A percentile compares a stretch with the other conserved stretches of the same genome.
These are phyloP conservation scores for Oxycera nigricornis DNA, from an alignment of 2,888 invertebrate genomes.

Conservation along the genomic window DNA sequence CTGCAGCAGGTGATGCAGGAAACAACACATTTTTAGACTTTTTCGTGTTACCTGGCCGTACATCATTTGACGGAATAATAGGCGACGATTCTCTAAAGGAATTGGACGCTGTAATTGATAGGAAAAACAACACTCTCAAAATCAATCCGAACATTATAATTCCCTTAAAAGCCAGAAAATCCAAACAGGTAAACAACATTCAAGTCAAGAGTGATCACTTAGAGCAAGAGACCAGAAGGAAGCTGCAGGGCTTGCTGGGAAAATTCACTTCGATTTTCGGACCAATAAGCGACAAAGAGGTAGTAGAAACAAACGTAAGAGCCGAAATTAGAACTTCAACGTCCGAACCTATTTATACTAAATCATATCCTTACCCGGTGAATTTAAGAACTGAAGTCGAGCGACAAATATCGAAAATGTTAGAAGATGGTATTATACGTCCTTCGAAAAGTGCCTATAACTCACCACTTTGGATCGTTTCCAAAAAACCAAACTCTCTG, in stretches of 20 bases:
- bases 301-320: slow-evolving; percentile 46
- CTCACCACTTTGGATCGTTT: slow-evolving; percentile 49
- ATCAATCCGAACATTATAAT: too few relatives aligned
- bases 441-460: slow-evolving; percentile 52
- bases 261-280: slow-evolving; percentile 42
- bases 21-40: slow-evolving; percentile 34
- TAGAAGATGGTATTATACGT: slow-evolving; percentile 52
- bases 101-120: slow-evolving; percentile 45
- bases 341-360: slow-evolving; percentile 52
- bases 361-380: slow-evolving; percentile 53
- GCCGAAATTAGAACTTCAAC: slow-evolving; percentile 54
- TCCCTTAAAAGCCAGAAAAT: slow-evolving; percentile 3
- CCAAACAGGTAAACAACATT: neutral
- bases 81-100: slow-evolving; percentile 41
- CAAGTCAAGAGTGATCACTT: neutral
- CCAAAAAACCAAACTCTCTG: slow-evolving; percentile 43
- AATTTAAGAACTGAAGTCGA: slow-evolving; percentile 54
- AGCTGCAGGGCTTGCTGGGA: too few relatives aligned
- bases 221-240: neutral
- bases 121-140: slow-evolving; percentile 39
- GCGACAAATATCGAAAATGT: slow-evolving; percentile 53
- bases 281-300: slow-evolving; percentile 37
- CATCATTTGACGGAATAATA: slow-evolving; percentile 39
- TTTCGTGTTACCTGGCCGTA: slow-evolving; percentile 43
- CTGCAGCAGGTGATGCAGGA: neutral